A percentile compares a stretch with the other conserved stretches of the same genome.
These are phyloP conservation scores for Drosophila nr. fundita DNA, from an alignment of 2,888 invertebrate species.

Conservation along the genomic window DNA sequence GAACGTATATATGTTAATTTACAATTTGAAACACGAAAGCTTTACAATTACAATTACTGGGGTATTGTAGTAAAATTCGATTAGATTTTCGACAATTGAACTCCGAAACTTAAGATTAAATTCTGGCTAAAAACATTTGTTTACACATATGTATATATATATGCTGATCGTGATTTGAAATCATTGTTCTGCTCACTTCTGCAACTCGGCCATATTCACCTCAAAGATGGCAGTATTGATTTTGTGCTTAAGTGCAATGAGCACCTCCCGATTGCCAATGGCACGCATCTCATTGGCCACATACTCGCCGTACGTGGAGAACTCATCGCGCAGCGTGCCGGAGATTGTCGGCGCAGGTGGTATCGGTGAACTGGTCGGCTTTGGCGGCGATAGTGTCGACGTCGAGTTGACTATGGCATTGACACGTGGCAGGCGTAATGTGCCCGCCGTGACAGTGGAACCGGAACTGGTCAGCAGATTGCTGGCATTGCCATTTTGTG, in stretches of 20 bases:
- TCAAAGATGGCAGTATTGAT: constrained; percentile 88
- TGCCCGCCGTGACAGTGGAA: constrained; percentile 44
- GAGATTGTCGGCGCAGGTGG: constrained; percentile 45
- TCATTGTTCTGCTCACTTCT: constrained; percentile 62
- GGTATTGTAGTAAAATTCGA: constrained; percentile 8
- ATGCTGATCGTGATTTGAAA: constrained; percentile 16
- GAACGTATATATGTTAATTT: constrained; percentile 45
- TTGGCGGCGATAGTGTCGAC: constrained; percentile 44
- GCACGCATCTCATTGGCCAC: constrained; percentile 87
- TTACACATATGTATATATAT: constrained; percentile 6
- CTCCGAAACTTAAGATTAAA: constrained; percentile 57
- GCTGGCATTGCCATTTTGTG: constrained; percentile 53
- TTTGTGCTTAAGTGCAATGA: constrained; percentile 87
- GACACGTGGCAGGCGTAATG: constrained; percentile 64
- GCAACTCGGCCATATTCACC: constrained; percentile 87
- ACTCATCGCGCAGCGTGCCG: constrained; percentile 85
- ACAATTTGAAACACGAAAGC: constrained; percentile 49
- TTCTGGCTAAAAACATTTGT: constrained; percentile 56
- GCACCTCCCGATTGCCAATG: constrained; percentile 86
- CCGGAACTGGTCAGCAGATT: constrained; percentile 49
- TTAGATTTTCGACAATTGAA: constrained; percentile 23
- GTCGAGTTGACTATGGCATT: constrained; percentile 51
- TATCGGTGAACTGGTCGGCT: constrained; percentile 46
- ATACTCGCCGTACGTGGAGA: constrained; percentile 87
- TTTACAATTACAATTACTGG: constrained; percentile 51